A percentile compares a stretch with the other conserved stretches of the same genome.
phyloP scores from a whole-genome alignment of 2,797 vertebrate species.

The Kryptopterus vitreolus region DNA sequence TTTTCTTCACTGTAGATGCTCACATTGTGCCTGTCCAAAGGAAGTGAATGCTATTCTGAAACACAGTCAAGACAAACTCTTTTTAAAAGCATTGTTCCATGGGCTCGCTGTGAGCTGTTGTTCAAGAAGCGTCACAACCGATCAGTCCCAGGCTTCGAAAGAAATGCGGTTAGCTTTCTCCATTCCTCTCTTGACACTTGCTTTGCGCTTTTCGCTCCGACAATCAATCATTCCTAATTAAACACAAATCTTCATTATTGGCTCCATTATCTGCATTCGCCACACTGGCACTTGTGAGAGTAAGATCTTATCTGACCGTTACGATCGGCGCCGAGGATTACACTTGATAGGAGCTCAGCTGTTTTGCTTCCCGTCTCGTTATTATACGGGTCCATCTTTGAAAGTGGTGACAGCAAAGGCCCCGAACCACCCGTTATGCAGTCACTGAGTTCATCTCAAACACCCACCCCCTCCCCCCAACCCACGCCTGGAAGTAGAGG shows the following conservation, averaged over 20 bases:
- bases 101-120: slow-evolving; percentile 8
- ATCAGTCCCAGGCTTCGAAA: slow-evolving; percentile 1
- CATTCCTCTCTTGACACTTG: background rate
- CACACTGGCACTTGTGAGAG: background rate
- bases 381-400: background rate
- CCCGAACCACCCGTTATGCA: background rate
- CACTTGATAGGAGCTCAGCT: background rate
- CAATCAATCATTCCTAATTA: slow-evolving; percentile 1
- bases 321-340: background rate
- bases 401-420: slow-evolving; percentile 18
- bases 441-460: slow-evolving; percentile 31
- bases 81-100: slow-evolving; percentile 11
- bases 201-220: background rate
- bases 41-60: background rate
- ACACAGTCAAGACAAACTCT: slow-evolving; percentile 12
- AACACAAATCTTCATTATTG: slow-evolving; percentile 5
- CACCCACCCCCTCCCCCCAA: too few species aligned
- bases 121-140: slow-evolving; percentile 14
- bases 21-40: background rate
- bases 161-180: slow-evolving; percentile 9
- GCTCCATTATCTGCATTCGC: background rate
- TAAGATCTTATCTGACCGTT: background rate
- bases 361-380: background rate
- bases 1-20: slow-evolving; percentile 16
- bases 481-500: slow-evolving; percentile 7